Conservation (phyloP, 2,113 vertebrate species). For the Phocoena sinus region DNA sequence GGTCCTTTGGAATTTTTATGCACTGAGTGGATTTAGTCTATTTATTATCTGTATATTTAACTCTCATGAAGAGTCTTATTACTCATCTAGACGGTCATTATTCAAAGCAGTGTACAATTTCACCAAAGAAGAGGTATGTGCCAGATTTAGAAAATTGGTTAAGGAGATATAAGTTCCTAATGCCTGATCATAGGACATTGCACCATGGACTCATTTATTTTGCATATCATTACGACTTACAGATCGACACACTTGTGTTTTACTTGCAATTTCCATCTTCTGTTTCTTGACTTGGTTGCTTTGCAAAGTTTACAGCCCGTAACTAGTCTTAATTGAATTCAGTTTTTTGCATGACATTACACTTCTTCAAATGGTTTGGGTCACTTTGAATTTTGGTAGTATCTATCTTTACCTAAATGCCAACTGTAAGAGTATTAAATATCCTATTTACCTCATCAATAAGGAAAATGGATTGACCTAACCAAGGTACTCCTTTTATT, state of each 20-base stretch:
- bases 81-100: background rate
- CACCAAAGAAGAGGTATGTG: background rate
- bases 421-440: background rate
- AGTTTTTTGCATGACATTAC: background rate
- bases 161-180: background rate
- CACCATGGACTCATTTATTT: background rate
- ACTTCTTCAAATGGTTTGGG: background rate
- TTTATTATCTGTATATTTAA: slow-evolving; percentile 13
- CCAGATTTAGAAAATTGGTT: background rate
- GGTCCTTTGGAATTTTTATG: background rate
- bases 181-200: background rate
- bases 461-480: background rate
- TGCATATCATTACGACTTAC: background rate
- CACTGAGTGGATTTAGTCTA: background rate
- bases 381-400: background rate
- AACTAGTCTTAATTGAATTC: background rate
- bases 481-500: background rate
- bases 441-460: background rate
- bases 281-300: background rate
- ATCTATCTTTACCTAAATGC: background rate
- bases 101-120: background rate
- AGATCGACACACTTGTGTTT: background rate
- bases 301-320: background rate
- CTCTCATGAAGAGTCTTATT: slow-evolving; percentile 5
- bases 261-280: background rate